Conservation (phyloP, 2,797 vertebrate species). For the Novumbra hubbsi region DNA sequence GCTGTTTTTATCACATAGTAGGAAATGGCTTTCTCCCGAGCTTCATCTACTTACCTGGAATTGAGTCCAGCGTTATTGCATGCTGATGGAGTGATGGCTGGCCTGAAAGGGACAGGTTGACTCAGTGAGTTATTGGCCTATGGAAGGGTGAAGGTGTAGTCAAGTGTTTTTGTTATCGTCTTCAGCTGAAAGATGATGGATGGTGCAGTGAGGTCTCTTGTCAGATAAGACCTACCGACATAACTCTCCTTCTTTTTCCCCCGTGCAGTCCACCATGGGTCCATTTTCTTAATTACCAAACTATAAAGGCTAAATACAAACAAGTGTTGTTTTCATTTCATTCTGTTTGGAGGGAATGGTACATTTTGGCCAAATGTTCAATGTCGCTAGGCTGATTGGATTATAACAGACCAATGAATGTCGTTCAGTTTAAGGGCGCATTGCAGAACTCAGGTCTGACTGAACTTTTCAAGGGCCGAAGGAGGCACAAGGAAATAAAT, state of each 20-base stretch:
- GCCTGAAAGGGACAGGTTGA: slow-evolving; percentile 51
- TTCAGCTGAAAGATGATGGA: slow-evolving; percentile 16
- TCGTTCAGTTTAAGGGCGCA: too few relatives aligned
- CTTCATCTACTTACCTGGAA: slow-evolving; percentile 61
- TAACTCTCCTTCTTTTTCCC: not conserved
- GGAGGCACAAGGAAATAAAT: too few relatives aligned
- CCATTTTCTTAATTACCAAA: too few relatives aligned
- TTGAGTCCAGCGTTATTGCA: slow-evolving; percentile 65
- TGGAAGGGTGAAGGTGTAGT: slow-evolving; percentile 68
- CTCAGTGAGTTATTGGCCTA: slow-evolving; percentile 54
- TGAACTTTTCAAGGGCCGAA: too few relatives aligned
- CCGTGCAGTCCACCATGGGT: too few relatives aligned
- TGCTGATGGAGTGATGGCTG: slow-evolving; percentile 58
- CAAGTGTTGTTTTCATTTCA: too few relatives aligned
- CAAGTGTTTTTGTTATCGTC: slow-evolving; percentile 39
- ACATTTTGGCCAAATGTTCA: too few relatives aligned
- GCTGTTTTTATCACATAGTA: slow-evolving; percentile 47
- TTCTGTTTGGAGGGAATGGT: too few relatives aligned
- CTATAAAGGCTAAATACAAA: too few relatives aligned
- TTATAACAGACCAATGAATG: too few relatives aligned
- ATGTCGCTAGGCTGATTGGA: too few relatives aligned
- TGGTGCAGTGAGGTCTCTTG: not conserved
- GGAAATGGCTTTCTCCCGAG: slow-evolving; percentile 61
- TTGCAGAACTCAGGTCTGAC: too few relatives aligned
- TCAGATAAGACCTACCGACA: not conserved